Evolutionary conservation across 2,888 invertebrate species (phyloP), one percentile per base, ranked within the genome.

Genomic region (Sarcophaga caerulescens): DNA sequence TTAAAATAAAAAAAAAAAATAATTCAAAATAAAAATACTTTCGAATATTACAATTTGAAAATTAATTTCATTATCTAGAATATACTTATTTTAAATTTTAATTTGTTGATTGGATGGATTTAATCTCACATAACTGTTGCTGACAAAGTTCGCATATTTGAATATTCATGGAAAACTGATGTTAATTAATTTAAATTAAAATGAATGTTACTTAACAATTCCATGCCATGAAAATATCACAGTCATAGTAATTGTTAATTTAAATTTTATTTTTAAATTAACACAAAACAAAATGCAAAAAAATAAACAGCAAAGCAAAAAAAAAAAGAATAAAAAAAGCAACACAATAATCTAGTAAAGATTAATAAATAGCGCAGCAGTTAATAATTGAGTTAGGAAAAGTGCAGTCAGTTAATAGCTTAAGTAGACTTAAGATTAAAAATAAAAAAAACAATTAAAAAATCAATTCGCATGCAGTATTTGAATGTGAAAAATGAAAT

Each of bases 131-230:
- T 35, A 35, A 35, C 35, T 35, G 35, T 35, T 35, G 35, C 8
- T 35, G 1, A 10, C 35, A 35, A 35, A 35, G 35, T 35, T 35
- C 35, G 35, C 35, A 2, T 35, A 35, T 35, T 35, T 35, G 35
- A 35, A 35, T 35, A 35, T 35, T 8, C 35, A 35, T 35, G 35
- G 35, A 5, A 21, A 19, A 52, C 23, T 52, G 14, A 47, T 23
- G 10, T 69, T 21, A 52, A 69, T 69, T 23, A 23, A 69, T 47
- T 47, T 69, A 21, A 69, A 69, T 69, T 47, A 52, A 69, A 69
- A 21, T 69, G 47, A 23, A 69, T 52, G 69, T 52, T 69, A 69
- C 69, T 69, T 69, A 52, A 21, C 69, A 52, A 69, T 69, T 69
- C 21, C 47, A 44, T 3, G 35, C 17, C n/a, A 23, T 69, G 47